Percentiles rank a stretch among this genome's conserved stretches.
Conservation (phyloP, 2,888 invertebrate species). For the Drosophila bunnanda region DNA sequence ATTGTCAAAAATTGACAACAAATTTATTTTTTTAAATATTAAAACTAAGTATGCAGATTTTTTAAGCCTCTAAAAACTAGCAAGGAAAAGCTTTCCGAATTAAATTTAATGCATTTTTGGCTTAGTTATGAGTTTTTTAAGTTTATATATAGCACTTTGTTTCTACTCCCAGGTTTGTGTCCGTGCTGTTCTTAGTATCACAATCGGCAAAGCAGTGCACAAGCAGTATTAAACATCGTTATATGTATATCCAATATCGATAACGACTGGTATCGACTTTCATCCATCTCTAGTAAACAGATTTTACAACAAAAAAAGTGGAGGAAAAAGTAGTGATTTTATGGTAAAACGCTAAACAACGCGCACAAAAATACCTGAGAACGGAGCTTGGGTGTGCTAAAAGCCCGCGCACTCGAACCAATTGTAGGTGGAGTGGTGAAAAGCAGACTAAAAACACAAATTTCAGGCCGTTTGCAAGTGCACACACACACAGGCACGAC, state of each 20-base stretch:
- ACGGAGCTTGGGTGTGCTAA: slow-evolving; percentile 22
- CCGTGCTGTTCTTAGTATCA: too few relatives aligned
- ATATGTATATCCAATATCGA: background rate
- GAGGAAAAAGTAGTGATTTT: slow-evolving; percentile 56
- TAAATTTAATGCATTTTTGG: too few relatives aligned
- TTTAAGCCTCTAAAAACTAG: too few relatives aligned
- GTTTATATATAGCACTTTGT: too few relatives aligned
- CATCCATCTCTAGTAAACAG: slow-evolving; percentile 65
- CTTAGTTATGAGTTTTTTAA: too few relatives aligned
- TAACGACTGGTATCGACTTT: background rate
- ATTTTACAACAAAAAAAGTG: slow-evolving; percentile 63
- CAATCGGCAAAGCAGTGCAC: too few relatives aligned
- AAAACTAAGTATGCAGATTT: too few relatives aligned
- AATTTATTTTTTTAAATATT: too few relatives aligned
- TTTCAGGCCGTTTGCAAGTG: slow-evolving; percentile 11
- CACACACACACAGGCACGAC: slow-evolving; percentile 46
- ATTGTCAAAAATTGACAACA: too few relatives aligned
- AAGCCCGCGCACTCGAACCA: slow-evolving; percentile 8
- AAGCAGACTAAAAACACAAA: background rate
- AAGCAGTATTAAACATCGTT: too few relatives aligned
- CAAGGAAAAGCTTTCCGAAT: too few relatives aligned
- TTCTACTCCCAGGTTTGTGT: too few relatives aligned
- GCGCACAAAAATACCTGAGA: slow-evolving; percentile 19
- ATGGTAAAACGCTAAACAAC: slow-evolving; percentile 20
- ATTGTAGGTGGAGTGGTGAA: slow-evolving; percentile 16